Evolutionary conservation across 2,797 vertebrate genomes (phyloP).

Genomic region (Acipenser transmontanus): DNA sequence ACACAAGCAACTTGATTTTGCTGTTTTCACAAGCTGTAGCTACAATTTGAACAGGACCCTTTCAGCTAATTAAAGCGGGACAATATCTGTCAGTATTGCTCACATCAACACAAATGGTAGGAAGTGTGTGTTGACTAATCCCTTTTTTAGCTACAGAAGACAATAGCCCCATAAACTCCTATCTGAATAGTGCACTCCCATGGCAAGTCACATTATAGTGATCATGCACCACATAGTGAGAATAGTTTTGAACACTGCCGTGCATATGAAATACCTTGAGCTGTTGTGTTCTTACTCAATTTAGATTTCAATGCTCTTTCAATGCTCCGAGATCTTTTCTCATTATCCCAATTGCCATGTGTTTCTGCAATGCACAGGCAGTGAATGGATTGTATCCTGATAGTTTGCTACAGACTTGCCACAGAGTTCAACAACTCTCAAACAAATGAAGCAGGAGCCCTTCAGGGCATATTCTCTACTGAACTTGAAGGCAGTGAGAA

Average conservation of each 20-base stretch:
- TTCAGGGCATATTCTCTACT: constrained; percentile 50
- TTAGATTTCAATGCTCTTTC: no score
- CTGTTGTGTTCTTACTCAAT: constrained; percentile 6
- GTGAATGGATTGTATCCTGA: constrained; percentile 59
- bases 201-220: neutral
- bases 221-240: neutral
- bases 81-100: no score
- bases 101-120: no score
- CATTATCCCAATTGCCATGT: constrained; percentile 37
- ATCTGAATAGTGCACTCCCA: neutral
- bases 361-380: constrained; percentile 34
- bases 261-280: constrained; percentile 4
- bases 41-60: no score
- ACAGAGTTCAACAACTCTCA: constrained; percentile 57
- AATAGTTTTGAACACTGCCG: neutral
- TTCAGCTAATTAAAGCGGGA: no score
- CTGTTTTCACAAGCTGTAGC: no score
- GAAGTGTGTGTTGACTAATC: no score
- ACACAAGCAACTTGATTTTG: no score
- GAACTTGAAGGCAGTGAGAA: constrained; percentile 55
- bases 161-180: no score
- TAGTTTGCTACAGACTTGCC: constrained; percentile 65
- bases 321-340: constrained; percentile 25
- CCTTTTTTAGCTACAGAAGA: no score
- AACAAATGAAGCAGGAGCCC: constrained; percentile 62